Evolutionary conservation across 2,113 vertebrate species (phyloP).

Genomic region (Myrmophylax atrothorax): DNA sequence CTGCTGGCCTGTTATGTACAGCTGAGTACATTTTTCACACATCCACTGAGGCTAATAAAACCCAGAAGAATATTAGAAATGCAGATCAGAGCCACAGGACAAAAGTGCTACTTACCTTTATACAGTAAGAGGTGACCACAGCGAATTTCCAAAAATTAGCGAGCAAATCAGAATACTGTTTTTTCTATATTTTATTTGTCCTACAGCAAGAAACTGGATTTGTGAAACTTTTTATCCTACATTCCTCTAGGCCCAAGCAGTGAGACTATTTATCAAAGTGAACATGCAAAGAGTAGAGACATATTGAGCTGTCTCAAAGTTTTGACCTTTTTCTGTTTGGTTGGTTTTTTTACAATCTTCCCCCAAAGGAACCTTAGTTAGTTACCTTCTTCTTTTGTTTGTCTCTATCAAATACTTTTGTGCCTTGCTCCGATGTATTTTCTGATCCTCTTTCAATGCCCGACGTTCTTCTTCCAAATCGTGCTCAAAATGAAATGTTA

Average conservation of each 20-base stretch:
- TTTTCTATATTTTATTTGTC: not conserved
- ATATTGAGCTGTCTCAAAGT: not conserved
- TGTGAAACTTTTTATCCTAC: not conserved
- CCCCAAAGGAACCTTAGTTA: not conserved
- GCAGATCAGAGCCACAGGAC: not conserved
- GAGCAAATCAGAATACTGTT: not conserved
- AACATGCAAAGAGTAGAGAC: not conserved
- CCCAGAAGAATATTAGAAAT: not conserved
- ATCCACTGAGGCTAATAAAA: not conserved
- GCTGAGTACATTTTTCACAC: not conserved
- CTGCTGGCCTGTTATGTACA: rapidly evolving
- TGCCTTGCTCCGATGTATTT: slow-evolving; percentile 74
- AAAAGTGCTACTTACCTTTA: not conserved
- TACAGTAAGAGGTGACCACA: not conserved
- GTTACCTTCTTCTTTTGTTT: slow-evolving; percentile 87
- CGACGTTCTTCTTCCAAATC: slow-evolving; percentile 80
- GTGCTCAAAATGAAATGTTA: slow-evolving; percentile 60
- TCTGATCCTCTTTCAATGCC: slow-evolving; percentile 84
- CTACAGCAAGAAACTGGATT: not conserved
- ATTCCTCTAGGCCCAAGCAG: not conserved
- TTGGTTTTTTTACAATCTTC: not conserved
- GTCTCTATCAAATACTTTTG: slow-evolving; percentile 85
- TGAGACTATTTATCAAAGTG: not conserved
- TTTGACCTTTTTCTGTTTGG: not conserved
- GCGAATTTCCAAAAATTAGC: not conserved